phyloP scores from a whole-genome alignment of 2,113 vertebrate genomes.

The Lagenorhynchus albirostris region DNA sequence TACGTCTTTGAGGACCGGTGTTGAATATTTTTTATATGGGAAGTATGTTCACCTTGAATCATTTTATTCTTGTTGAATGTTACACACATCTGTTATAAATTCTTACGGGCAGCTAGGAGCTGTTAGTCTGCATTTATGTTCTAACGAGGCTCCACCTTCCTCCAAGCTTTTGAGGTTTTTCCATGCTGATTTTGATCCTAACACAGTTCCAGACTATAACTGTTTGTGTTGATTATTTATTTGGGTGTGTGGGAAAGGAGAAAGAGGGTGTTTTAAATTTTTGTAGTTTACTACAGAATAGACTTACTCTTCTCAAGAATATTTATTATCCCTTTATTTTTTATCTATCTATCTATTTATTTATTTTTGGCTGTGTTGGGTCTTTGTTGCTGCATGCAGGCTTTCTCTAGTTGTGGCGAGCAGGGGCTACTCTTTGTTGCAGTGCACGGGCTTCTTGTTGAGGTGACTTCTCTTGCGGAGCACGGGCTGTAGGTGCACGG shows the following conservation, averaged over 20 bases:
- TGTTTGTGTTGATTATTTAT: neutral
- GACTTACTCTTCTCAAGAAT: neutral
- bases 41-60: neutral
- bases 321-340: neutral
- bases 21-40: neutral
- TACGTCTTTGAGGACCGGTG: neutral
- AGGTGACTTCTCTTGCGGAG: too few species aligned
- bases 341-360: too few species aligned
- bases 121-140: neutral
- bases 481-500: too few species aligned
- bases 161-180: neutral
- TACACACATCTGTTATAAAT: neutral
- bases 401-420: too few species aligned
- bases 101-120: neutral
- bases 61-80: slow-evolving; percentile 11
- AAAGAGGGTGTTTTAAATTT: neutral
- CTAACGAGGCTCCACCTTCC: neutral
- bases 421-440: too few species aligned
- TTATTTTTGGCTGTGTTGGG: too few species aligned
- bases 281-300: neutral
- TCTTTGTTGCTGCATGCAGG: too few species aligned
- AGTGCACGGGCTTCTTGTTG: too few species aligned
- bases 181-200: neutral
- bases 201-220: neutral
- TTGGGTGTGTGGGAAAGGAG: neutral